Base-by-base conservation (phyloP, 2,888 invertebrate species). In the Plebejus argus region DNA sequence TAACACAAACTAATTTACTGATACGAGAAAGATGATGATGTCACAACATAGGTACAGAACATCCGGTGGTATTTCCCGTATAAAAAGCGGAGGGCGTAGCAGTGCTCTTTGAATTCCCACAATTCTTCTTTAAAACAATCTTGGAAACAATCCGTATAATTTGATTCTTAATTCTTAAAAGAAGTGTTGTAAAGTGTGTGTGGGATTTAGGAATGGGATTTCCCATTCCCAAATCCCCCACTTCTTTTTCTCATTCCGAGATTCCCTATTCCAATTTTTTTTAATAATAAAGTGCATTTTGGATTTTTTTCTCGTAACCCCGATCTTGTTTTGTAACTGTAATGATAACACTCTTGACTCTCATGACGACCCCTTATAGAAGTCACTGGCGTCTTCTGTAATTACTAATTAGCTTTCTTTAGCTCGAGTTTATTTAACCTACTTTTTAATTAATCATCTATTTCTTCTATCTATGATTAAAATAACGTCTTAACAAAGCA, bases 251-350 rank as follows among this genome's bases (percentile, higher is more conserved):
- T 10, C 3, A 45, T 45, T 39, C 3, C 45, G 10, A 45, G 10
- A 10, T 45, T 12, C 45, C 3, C 45, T 45, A 45, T 45, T 45
- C 10, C 45, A 45, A 45, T 10, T 45, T 10, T 8, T 45, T 45
- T 10, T 45, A 12, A 45, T 10, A 45, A 45, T 45, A 45, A 45
- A 45, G 8, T 39, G 39, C 39, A 39, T 49, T 23, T 20, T 23
- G 8, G 6, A 39, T 70, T 72, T 5, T 45, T 72, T 49, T 12
- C 6, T 23, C 49, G 1, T 72, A 23, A 49, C 23, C 49, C 12
- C 49, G 49, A 72, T 72, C 72, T 71, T 20, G 20, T 45, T 23
- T 53, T 39, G 28, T 20, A 71, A 20, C 72, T 74, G 28, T 74
- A 18, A 53, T 18, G 74, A 74, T 74, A 74, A 74, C 49, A 7